Percentiles rank a stretch among this genome's conserved stretches.
phyloP scores from a whole-genome alignment of 2,113 vertebrate species.

The Vidua macroura region DNA sequence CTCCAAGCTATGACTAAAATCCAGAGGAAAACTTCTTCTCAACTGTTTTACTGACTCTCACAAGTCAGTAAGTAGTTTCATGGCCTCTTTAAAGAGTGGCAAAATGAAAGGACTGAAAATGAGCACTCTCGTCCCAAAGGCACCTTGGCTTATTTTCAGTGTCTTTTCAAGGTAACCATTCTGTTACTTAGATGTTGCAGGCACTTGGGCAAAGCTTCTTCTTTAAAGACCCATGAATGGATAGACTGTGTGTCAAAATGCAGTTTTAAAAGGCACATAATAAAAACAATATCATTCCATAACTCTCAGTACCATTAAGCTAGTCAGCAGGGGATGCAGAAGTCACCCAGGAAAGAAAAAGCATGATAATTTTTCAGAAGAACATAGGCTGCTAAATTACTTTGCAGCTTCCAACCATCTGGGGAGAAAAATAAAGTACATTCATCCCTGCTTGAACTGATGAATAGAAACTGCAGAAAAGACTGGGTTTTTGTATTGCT shows the following conservation, averaged over 20 bases:
- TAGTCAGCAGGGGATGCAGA: conserved; percentile 9
- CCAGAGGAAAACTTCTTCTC: not conserved
- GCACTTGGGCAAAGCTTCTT: conserved; percentile 1
- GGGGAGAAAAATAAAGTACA: conserved; percentile 44
- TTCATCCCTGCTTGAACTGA: conserved; percentile 39
- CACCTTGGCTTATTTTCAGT: not conserved
- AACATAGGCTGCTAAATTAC: conserved; percentile 50
- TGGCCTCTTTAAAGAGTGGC: not conserved
- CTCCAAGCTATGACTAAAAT: not conserved
- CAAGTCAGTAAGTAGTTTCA: not conserved
- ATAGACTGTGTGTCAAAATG: conserved; percentile 25
- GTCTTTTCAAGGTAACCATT: conserved; percentile 24
- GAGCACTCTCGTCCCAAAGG: not conserved
- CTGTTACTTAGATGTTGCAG: not conserved
- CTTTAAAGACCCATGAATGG: conserved; percentile 4
- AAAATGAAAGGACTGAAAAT: not conserved
- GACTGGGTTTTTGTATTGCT: not conserved
- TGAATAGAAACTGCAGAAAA: conserved; percentile 36
- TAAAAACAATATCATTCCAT: conserved; percentile 26
- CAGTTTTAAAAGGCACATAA: conserved; percentile 37
- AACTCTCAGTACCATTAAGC: conserved; percentile 20
- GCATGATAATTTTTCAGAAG: conserved; percentile 37
- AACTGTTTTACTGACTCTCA: not conserved
- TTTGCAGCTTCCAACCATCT: conserved; percentile 45
- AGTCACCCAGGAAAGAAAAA: conserved; percentile 41